Conservation (phyloP, 1,140 invertebrate genomes). For the Calephelis nemesis region DNA sequence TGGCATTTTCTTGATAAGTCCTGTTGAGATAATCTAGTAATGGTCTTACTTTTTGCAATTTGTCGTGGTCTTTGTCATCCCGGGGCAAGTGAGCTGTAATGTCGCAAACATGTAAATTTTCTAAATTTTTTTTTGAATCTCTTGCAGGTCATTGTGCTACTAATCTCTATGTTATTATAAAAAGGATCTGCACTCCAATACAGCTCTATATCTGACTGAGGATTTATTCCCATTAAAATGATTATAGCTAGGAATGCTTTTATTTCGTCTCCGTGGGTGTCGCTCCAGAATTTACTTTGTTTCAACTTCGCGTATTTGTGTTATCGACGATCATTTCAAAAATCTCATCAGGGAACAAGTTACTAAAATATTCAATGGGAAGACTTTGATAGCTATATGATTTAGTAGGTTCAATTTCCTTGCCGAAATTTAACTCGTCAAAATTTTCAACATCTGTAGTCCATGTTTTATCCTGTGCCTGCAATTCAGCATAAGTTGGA, state of each 20-base stretch:
- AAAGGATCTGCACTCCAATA: conserved; percentile 36
- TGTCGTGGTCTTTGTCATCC: conserved; percentile 26
- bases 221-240: conserved; percentile 32
- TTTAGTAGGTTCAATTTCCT: conserved; percentile 24
- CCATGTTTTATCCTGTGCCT: no score
- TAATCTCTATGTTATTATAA: conserved; percentile 32
- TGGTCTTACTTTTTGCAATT: conserved; percentile 33
- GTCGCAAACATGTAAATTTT: conserved; percentile 31
- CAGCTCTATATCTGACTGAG: conserved; percentile 30
- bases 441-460: background rate
- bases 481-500: no score
- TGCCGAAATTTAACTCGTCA: background rate
- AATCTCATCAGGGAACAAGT: conserved; percentile 30
- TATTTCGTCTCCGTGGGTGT: background rate
- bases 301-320: background rate
- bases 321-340: conserved; percentile 28
- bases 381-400: conserved; percentile 22
- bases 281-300: background rate
- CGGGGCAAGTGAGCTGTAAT: conserved; percentile 26
- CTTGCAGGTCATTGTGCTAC: conserved; percentile 28
- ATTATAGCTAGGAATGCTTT: conserved; percentile 34
- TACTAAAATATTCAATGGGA: conserved; percentile 27
- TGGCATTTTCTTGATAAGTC: conserved; percentile 32
- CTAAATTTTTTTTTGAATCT: conserved; percentile 33
- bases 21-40: conserved; percentile 27